phyloP scores from a whole-genome alignment of 2,797 vertebrate genomes.

The Chaenodraco wilsoni region DNA sequence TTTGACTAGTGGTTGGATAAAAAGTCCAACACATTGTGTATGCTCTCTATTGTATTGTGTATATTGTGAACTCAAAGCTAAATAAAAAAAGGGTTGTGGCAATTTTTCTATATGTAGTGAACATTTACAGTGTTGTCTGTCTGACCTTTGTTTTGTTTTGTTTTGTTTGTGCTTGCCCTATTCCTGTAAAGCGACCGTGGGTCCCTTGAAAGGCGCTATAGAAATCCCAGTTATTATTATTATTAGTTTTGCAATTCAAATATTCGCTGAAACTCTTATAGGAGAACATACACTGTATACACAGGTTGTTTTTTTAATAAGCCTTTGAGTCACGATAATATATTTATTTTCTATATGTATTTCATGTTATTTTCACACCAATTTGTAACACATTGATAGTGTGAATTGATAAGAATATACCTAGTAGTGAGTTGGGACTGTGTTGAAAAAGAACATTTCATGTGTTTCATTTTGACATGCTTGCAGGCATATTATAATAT shows the following conservation, averaged over 20 bases:
- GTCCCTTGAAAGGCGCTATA: too few relatives aligned
- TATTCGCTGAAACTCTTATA: neutral
- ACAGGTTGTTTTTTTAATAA: neutral
- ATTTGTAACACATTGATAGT: neutral
- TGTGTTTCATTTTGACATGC: conserved; percentile 15
- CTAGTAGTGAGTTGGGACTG: neutral
- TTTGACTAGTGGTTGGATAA: neutral
- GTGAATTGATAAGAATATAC: neutral
- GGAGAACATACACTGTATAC: neutral
- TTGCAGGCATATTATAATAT: conserved; percentile 32
- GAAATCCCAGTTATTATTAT: too few relatives aligned
- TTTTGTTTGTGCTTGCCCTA: too few relatives aligned
- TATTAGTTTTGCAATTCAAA: neutral
- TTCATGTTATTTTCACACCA: neutral
- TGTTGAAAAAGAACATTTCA: neutral
- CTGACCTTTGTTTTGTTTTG: too few relatives aligned
- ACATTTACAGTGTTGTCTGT: too few relatives aligned
- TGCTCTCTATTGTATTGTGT: too few relatives aligned
- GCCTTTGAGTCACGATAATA: neutral
- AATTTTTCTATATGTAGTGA: neutral
- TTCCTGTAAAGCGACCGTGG: too few relatives aligned
- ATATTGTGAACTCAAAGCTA: too few relatives aligned
- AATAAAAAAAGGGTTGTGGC: neutral
- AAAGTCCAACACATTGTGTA: neutral
- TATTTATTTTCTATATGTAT: neutral